Percentiles rank a stretch among this genome's conserved stretches.
These are phyloP conservation scores for Glyphotaelius pellucidus DNA, from an alignment of 2,888 invertebrate genomes.

Conservation along the genomic window DNA sequence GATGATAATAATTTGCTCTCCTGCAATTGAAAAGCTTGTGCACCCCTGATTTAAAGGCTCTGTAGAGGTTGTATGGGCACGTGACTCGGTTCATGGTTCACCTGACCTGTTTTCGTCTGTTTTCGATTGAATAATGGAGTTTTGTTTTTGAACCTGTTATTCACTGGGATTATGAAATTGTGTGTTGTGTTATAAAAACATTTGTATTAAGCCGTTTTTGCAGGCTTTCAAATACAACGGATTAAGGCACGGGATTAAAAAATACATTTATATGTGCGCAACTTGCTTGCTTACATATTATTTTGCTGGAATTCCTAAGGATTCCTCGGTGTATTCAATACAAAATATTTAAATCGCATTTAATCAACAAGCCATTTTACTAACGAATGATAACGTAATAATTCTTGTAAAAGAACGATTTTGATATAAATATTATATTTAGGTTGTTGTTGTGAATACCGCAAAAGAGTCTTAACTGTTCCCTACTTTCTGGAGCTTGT, in stretches of 20 bases:
- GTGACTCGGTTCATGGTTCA: not conserved
- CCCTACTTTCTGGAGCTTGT: too few species aligned
- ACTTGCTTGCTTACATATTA: not conserved
- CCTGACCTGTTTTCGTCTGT: not conserved
- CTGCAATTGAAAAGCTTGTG: too few species aligned
- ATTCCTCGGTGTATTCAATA: not conserved
- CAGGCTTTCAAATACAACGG: not conserved
- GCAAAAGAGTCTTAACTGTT: too few species aligned
- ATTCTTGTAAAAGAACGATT: not conserved
- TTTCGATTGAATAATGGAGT: not conserved
- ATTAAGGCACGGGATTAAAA: not conserved
- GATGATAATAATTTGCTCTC: too few species aligned
- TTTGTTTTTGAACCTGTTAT: not conserved
- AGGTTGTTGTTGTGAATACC: too few species aligned
- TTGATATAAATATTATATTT: too few species aligned
- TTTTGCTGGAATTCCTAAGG: not conserved
- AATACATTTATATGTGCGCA: not conserved
- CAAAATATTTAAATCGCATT: not conserved
- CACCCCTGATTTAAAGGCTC: not conserved
- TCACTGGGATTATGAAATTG: not conserved
- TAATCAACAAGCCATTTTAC: not conserved
- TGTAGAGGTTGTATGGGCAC: not conserved
- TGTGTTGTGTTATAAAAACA: not conserved
- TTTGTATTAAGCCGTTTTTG: not conserved
- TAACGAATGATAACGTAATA: not conserved